phyloP scores from a whole-genome alignment of 2,797 vertebrate genomes.

The Hoplostethus atlanticus region DNA sequence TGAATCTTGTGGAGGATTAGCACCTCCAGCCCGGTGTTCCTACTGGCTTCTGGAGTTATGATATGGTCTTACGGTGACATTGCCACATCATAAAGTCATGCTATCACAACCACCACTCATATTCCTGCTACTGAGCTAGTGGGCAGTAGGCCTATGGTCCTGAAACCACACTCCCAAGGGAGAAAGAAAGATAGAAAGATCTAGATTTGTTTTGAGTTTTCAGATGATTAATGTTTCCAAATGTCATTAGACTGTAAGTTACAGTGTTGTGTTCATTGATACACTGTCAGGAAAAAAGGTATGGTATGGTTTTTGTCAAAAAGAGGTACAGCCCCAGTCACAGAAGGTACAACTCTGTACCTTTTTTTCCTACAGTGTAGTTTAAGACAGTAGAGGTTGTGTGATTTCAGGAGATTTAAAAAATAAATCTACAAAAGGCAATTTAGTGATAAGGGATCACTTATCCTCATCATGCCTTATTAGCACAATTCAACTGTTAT shows the following conservation, averaged over 20 bases:
- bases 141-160: not conserved
- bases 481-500: not conserved
- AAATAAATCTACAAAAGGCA: not conserved
- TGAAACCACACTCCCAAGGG: not conserved
- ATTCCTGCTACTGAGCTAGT: constrained; percentile 10
- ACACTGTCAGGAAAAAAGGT: no score
- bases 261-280: no score
- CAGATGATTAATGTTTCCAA: no score
- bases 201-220: no score
- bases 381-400: no score
- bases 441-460: not conserved
- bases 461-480: not conserved
- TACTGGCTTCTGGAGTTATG: constrained; percentile 53
- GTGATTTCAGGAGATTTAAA: not conserved
- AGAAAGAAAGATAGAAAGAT: not conserved
- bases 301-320: no score
- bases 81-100: constrained; percentile 77
- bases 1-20: constrained; percentile 72
- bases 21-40: constrained; percentile 50
- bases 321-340: no score
- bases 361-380: no score
- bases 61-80: constrained; percentile 60
- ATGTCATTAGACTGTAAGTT: no score
- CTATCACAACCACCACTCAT: constrained; percentile 37
- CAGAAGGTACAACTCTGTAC: no score